Conservation (phyloP, 2,113 vertebrate species). For the Cairina moschata region DNA sequence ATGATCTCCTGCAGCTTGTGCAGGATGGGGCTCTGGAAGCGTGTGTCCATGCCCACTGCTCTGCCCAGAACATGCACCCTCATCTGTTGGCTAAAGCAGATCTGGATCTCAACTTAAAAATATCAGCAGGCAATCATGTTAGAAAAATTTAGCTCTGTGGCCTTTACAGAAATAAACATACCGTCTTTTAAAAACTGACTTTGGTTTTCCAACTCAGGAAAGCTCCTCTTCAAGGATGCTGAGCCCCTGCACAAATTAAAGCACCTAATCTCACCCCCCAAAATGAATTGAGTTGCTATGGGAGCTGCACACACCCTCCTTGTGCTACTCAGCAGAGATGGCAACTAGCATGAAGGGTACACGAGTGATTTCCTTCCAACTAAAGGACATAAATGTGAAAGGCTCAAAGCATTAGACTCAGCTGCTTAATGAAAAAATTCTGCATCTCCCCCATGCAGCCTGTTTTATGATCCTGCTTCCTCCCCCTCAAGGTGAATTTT, state of each 20-base stretch:
- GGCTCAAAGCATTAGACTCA: not conserved
- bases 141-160: fast-evolving
- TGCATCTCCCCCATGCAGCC: not conserved
- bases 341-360: not conserved
- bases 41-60: not conserved
- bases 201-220: not conserved
- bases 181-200: not conserved
- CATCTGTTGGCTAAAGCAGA: not conserved
- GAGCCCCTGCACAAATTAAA: not conserved
- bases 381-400: not conserved
- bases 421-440: not conserved
- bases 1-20: not conserved
- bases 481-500: not conserved
- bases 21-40: not conserved
- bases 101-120: too few species aligned
- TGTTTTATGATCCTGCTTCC: not conserved
- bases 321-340: not conserved
- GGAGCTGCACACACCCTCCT: not conserved
- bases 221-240: not conserved
- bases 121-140: fast-evolving
- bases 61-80: not conserved
- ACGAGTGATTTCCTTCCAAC: not conserved
- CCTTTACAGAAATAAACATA: not conserved
- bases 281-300: fast-evolving
- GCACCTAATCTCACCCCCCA: not conserved